Evolutionary conservation across 2,888 invertebrate genomes (phyloP), one percentile per base, ranked within the genome.

Genomic region (Monochamus alternatus): DNA sequence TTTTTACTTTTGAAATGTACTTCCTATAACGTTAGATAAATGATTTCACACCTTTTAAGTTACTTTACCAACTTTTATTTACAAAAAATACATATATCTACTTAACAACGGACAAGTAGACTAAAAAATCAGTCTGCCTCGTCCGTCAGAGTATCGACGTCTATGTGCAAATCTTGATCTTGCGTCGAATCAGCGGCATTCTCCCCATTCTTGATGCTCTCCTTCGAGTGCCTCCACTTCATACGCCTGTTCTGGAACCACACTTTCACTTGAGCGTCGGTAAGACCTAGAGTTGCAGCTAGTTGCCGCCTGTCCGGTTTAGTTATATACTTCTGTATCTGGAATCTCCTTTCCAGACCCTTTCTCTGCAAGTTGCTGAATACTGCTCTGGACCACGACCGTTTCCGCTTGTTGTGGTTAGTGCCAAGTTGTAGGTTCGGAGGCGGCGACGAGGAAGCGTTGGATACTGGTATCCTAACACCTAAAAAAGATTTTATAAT

Each of bases 331-430:
- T 98, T 98, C 88, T 98, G 98, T 81, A 97, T 93, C 86, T 97
- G 96, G 88, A 98, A 98, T 83, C 97, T 90, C 81, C 96, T 92
- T 89, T 98, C 98, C 73, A 98, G 90, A 0, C 98, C 98, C 87
- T 98, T 98, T n/a, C 98, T 89, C 87, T 98, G 98, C 3, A 98
- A 90, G 87, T 97, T 97, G 85, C 97, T 97, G 88, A 98, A 98
- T 0, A 98, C 98, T 0, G 98, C 98, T 68, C 98, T 91, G 0
- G 97, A 97, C 98, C 98, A 98, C 0, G 97, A 97, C 38, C 97
- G 92, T 87, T 98, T 98, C 75, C 97, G 90, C 86, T 97, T 95
- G 47, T 91, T 80, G 65, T 80, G 73, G 63, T 63, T 77, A 31
- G 67, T 71, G 22, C 75, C 71, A 52, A 82, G 78, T 31, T 82